These are phyloP conservation scores for Drosophila kanekoi DNA, from an alignment of 2,888 invertebrate species.

Conservation along the genomic window DNA sequence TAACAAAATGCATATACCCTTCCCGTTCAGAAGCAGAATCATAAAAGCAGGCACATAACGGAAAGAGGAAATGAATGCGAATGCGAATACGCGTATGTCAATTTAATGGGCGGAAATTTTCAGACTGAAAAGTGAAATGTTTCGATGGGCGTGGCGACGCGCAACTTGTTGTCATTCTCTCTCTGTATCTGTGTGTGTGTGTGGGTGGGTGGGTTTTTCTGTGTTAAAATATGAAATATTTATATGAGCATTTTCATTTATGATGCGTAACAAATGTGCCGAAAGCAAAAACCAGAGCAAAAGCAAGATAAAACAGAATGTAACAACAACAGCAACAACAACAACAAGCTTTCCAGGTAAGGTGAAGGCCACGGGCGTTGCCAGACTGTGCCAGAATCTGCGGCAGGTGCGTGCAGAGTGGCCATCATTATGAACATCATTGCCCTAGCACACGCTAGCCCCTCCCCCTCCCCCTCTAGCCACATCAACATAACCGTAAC, in stretches of 20 bases:
- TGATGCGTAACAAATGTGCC: conserved; percentile 79
- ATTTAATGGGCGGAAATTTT: conserved; percentile 81
- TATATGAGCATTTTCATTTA: conserved; percentile 80
- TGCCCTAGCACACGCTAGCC: conserved; percentile 43
- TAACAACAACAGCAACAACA: conserved; percentile 15
- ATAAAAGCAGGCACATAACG: conserved; percentile 16
- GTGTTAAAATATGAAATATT: conserved; percentile 77
- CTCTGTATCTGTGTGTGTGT: conserved; percentile 30
- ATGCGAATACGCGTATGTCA: conserved; percentile 77
- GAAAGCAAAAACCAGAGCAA: conserved; percentile 59
- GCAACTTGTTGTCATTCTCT: conserved; percentile 59
- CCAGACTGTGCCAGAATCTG: conserved; percentile 28
- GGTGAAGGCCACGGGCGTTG: conserved; percentile 48
- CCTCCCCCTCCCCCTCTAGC: not conserved
- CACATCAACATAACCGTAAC: conserved; percentile 7
- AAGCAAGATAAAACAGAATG: not conserved
- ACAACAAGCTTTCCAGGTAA: conserved; percentile 4
- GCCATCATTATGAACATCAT: conserved; percentile 78
- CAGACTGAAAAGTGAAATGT: conserved; percentile 57
- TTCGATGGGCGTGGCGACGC: conserved; percentile 16
- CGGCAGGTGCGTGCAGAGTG: conserved; percentile 68
- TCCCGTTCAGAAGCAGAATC: not conserved
- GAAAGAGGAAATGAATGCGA: conserved; percentile 69
- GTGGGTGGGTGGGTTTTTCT: conserved; percentile 38
- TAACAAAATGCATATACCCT: not conserved